Evolutionary conservation across 2,113 vertebrate genomes (phyloP).

Genomic region (Rallus limicola): DNA sequence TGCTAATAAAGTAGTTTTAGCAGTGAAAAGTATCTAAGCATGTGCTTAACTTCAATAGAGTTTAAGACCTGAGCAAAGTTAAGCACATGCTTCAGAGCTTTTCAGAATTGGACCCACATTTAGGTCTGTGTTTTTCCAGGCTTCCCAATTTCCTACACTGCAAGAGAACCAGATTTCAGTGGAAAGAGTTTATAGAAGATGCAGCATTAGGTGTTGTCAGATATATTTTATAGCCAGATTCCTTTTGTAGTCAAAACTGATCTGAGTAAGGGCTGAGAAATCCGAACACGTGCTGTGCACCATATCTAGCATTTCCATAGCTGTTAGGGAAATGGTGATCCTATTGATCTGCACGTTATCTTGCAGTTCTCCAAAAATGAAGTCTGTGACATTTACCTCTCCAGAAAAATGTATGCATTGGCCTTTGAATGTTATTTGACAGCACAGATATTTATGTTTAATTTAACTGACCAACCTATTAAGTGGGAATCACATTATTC

Average conservation of each 20-base stretch:
- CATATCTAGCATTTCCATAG: neutral
- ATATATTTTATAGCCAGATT: conserved; percentile 3
- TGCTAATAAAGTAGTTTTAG: neutral
- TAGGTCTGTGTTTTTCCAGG: neutral
- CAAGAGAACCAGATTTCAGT: neutral
- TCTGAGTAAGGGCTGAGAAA: conserved; percentile 18
- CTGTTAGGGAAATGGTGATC: neutral
- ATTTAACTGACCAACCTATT: conserved; percentile 15
- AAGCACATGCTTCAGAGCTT: neutral
- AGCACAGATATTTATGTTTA: conserved; percentile 56
- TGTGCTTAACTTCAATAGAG: neutral
- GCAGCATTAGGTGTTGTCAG: neutral
- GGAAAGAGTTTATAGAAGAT: neutral
- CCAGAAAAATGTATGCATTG: neutral
- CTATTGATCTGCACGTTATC: conserved; percentile 31
- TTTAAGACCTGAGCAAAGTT: neutral
- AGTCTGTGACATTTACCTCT: conserved; percentile 33
- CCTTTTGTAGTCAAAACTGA: neutral
- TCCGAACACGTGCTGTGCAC: neutral
- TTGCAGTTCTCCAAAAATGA: conserved; percentile 5
- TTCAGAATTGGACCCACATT: neutral
- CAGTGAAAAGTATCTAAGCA: neutral
- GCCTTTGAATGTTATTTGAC: conserved; percentile 43
- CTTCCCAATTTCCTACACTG: neutral
- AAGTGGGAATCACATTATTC: conserved; percentile 28